A percentile compares a stretch with the other conserved stretches of the same genome.
phyloP scores from a whole-genome alignment of 2,113 vertebrate species.

The Trichomycterus rosablanca region DNA sequence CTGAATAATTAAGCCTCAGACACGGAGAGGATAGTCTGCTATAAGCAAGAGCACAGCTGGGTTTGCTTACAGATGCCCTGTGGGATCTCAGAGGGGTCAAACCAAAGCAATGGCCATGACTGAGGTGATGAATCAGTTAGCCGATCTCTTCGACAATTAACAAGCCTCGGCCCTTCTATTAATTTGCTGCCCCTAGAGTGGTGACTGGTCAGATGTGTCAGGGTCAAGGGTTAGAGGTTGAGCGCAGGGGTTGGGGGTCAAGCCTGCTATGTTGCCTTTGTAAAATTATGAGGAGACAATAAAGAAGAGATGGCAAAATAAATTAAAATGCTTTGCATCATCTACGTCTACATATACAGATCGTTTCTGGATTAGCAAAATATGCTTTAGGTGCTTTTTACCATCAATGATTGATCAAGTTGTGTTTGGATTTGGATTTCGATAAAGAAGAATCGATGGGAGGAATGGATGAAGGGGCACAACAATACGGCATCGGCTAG shows the following conservation, averaged over 20 bases:
- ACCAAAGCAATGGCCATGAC: conserved; percentile 99
- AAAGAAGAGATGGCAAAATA: conserved; percentile 63
- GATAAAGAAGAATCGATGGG: conserved; percentile 86
- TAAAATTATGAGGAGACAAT: conserved; percentile 60
- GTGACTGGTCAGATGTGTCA: conserved; percentile 96
- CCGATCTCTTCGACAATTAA: conserved; percentile 98
- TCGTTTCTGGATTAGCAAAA: conserved; percentile 61
- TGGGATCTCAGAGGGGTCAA: conserved; percentile 89
- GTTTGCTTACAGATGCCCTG: conserved; percentile 86
- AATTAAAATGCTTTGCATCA: too few species aligned
- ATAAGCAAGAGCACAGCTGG: conserved; percentile 95
- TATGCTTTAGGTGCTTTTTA: conserved; percentile 84
- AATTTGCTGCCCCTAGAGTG: conserved; percentile 94
- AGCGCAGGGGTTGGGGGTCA: conserved; percentile 90
- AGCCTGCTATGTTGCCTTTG: conserved; percentile 73
- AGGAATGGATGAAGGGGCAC: conserved; percentile 74
- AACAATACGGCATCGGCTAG: too few species aligned
- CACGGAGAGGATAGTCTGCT: conserved; percentile 63
- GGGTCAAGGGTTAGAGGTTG: conserved; percentile 90
- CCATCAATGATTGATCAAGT: conserved; percentile 51
- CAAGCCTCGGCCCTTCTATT: conserved; percentile 89
- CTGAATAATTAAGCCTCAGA: conserved; percentile 97
- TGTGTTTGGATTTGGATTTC: conserved; percentile 70
- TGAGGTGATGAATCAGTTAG: conserved; percentile 99
- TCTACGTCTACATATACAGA: conserved; percentile 40